Percentiles rank a stretch among this genome's conserved stretches.
These are phyloP conservation scores for Thyatira batis DNA, from an alignment of 2,888 invertebrate genomes.

Conservation along the genomic window DNA sequence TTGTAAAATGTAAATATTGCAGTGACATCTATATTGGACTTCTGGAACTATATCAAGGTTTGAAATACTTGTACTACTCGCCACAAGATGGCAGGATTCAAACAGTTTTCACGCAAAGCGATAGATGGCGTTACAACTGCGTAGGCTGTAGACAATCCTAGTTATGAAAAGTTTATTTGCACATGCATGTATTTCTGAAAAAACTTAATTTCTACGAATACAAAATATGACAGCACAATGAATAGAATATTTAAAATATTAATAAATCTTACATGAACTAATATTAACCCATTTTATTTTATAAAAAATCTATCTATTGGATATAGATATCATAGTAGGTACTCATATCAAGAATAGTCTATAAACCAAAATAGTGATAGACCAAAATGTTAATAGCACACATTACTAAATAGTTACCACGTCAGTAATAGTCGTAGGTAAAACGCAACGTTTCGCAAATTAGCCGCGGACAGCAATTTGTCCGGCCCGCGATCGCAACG, in stretches of 20 bases:
- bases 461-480: conserved; percentile 41
- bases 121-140: conserved; percentile 24
- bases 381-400: conserved; percentile 25
- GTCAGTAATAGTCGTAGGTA: conserved; percentile 1
- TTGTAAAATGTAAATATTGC: too few species aligned
- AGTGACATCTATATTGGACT: background rate
- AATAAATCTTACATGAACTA: too few species aligned
- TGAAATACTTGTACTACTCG: conserved; percentile 20
- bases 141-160: background rate
- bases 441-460: conserved; percentile 20
- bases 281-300: too few species aligned
- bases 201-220: too few species aligned
- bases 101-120: background rate
- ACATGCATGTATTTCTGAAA: too few species aligned
- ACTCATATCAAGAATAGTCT: too few species aligned
- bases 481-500: conserved; percentile 16
- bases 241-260: too few species aligned
- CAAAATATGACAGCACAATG: too few species aligned
- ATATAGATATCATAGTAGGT: too few species aligned
- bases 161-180: too few species aligned
- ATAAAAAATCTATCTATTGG: too few species aligned
- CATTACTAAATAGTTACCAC: background rate
- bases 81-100: conserved; percentile 31
- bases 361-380: conserved; percentile 7
- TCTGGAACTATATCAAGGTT: too few species aligned